phyloP scores from a whole-genome alignment of 2,113 vertebrate genomes.

The Tauraco erythrolophus region DNA sequence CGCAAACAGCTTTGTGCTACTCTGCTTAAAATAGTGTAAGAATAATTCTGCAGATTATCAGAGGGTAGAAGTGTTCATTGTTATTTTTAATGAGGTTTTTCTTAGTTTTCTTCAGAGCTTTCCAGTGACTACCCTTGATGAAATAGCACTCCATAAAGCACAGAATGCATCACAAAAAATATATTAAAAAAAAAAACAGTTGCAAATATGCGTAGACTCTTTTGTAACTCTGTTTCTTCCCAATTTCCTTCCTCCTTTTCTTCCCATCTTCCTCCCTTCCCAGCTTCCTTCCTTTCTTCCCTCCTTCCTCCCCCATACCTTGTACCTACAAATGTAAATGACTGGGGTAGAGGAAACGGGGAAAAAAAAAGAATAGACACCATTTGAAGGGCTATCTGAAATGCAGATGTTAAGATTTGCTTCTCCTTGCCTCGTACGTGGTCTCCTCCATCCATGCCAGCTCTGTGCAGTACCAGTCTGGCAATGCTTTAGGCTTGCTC shows the following conservation, averaged over 20 bases:
- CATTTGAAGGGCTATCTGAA: not conserved
- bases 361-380: not conserved
- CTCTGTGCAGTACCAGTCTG: not conserved
- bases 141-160: not conserved
- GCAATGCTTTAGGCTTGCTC: not conserved
- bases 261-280: not conserved
- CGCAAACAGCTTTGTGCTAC: not conserved
- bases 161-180: not conserved
- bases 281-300: not conserved
- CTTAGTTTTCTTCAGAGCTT: not conserved
- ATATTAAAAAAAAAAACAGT: not conserved
- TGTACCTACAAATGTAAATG: not conserved
- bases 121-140: not conserved
- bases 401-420: not conserved
- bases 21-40: conserved; percentile 18
- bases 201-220: not conserved
- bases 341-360: not conserved
- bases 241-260: not conserved
- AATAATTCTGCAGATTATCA: not conserved
- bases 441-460: not conserved
- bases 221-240: not conserved
- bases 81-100: conserved; percentile 8
- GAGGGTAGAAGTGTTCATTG: not conserved
- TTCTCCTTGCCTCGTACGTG: not conserved
- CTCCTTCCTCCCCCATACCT: not conserved